Conservation (phyloP, 2,797 vertebrate species). For the Columba guinea region DNA sequence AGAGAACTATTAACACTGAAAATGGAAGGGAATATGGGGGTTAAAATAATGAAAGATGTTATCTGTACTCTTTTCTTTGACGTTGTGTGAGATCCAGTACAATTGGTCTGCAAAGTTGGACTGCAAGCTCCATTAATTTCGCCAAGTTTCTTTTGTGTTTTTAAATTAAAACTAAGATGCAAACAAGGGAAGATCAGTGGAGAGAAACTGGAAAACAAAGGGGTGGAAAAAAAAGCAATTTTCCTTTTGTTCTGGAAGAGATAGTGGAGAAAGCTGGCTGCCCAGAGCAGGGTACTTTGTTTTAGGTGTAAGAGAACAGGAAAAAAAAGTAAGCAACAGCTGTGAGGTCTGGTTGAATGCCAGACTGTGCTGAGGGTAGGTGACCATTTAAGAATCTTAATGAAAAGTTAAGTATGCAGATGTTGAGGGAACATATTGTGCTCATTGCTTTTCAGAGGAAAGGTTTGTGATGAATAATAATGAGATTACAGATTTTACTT, state of each 20-base stretch:
- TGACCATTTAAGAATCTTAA: background rate
- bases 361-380: background rate
- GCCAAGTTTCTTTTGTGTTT: background rate
- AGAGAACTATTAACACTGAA: background rate
- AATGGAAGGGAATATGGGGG: background rate
- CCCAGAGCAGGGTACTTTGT: background rate
- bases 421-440: background rate
- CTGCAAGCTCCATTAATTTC: background rate
- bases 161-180: background rate
- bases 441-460: background rate
- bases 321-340: background rate
- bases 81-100: background rate
- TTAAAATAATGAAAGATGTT: slow-evolving; percentile 4
- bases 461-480: background rate
- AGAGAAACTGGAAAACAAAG: background rate
- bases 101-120: background rate
- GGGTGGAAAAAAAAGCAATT: fast-evolving
- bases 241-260: background rate
- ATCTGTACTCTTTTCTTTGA: background rate
- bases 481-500: background rate
- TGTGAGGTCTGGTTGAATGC: background rate
- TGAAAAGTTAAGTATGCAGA: background rate
- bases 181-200: background rate
- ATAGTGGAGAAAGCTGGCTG: background rate
- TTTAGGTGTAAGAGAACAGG: background rate